Evolutionary conservation across 1,140 invertebrate genomes (phyloP).

Genomic region (Drosophila sproati): DNA sequence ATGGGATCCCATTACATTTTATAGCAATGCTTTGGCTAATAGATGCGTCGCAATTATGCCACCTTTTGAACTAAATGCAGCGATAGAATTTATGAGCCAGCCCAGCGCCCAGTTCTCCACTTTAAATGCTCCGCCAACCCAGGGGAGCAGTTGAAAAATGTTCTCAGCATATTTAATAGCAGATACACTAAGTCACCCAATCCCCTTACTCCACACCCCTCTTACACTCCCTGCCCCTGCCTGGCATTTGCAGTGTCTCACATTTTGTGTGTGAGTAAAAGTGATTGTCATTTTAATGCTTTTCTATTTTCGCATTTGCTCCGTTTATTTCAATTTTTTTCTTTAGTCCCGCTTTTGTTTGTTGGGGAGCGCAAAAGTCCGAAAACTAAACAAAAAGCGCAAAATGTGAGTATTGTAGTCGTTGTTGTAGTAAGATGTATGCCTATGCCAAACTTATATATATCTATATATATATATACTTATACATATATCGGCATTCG

Average conservation of each 20-base stretch:
- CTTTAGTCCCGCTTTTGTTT: slow-evolving; percentile 18
- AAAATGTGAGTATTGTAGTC: slow-evolving; percentile 57
- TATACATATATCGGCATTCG: slow-evolving; percentile 73
- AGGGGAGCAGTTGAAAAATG: slow-evolving; percentile 55
- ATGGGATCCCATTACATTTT: slow-evolving; percentile 43
- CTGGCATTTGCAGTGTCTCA: slow-evolving; percentile 40
- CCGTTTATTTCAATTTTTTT: slow-evolving; percentile 64
- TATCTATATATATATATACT: slow-evolving; percentile 21
- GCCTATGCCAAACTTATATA: slow-evolving; percentile 51
- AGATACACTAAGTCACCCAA: not conserved
- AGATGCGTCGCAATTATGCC: slow-evolving; percentile 52
- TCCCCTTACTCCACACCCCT: not conserved
- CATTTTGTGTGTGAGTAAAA: slow-evolving; percentile 55
- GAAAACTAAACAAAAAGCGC: slow-evolving; percentile 78
- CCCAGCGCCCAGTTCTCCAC: not conserved
- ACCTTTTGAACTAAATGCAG: slow-evolving; percentile 44
- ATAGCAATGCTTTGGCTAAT: slow-evolving; percentile 46
- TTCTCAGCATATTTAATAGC: slow-evolving; percentile 67
- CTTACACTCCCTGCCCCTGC: slow-evolving; percentile 21
- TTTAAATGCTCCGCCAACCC: not conserved
- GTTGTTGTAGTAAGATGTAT: slow-evolving; percentile 44
- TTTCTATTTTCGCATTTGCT: slow-evolving; percentile 81
- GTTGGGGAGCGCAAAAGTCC: slow-evolving; percentile 55
- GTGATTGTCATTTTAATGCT: slow-evolving; percentile 82
- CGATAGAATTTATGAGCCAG: slow-evolving; percentile 22